phyloP scores from a whole-genome alignment of 2,888 invertebrate genomes.

The Tinea pellionella region DNA sequence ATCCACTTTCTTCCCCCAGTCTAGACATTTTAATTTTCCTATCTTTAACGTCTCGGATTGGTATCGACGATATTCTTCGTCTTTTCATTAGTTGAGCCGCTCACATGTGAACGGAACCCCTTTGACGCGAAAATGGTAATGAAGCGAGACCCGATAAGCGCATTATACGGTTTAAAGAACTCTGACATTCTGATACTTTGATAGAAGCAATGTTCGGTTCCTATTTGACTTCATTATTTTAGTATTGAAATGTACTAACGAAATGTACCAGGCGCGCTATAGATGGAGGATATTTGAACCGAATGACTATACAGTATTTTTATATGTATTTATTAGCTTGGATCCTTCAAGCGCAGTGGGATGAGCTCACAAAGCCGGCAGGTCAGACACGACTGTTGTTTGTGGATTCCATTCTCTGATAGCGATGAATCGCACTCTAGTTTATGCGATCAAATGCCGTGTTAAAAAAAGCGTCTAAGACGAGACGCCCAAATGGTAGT shows the following conservation, averaged over 20 bases:
- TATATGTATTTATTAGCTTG: too few relatives aligned
- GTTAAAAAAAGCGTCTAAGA: too few relatives aligned
- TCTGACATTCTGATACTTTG: conserved; percentile 13
- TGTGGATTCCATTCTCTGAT: too few relatives aligned
- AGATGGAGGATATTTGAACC: too few relatives aligned
- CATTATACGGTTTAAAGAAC: conserved; percentile 32
- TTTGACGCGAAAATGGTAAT: conserved; percentile 60
- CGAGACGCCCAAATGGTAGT: too few relatives aligned
- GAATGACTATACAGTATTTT: too few relatives aligned
- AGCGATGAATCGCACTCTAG: too few relatives aligned
- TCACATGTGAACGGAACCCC: conserved; percentile 49
- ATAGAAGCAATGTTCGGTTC: neutral
- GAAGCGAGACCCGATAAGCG: conserved; percentile 35
- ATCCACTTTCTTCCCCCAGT: conserved; percentile 26
- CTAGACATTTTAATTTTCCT: conserved; percentile 70
- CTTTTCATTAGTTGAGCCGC: conserved; percentile 51
- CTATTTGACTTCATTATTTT: conserved; percentile 25
- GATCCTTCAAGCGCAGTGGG: too few relatives aligned
- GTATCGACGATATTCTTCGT: conserved; percentile 40
- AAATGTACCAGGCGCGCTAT: too few relatives aligned
- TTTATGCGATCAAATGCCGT: too few relatives aligned
- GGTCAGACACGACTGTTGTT: too few relatives aligned
- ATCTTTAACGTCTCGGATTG: conserved; percentile 37
- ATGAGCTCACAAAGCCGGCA: too few relatives aligned
- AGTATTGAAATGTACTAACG: conserved; percentile 22